Percentiles rank a stretch among this genome's conserved stretches.
phyloP scores from a whole-genome alignment of 2,888 invertebrate genomes.

The Platerodrilus igneus region DNA sequence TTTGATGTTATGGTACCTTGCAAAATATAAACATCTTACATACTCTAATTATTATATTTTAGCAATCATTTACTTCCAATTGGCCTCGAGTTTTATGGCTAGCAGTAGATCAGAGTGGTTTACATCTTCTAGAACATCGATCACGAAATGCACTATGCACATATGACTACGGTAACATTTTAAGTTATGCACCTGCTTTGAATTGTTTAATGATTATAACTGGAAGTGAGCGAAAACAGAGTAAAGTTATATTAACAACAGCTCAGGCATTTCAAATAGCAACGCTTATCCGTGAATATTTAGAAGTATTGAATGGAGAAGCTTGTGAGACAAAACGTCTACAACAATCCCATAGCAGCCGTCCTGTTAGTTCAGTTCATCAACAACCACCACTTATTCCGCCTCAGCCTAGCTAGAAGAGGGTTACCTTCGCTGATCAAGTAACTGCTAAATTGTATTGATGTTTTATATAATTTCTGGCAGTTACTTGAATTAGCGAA shows the following conservation, averaged over 20 bases:
- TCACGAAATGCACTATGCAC: constrained; percentile 85
- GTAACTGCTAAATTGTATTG: constrained; percentile 35
- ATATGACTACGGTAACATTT: constrained; percentile 83
- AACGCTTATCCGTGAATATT: constrained; percentile 85
- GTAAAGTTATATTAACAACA: constrained; percentile 85
- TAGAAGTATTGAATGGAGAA: constrained; percentile 53
- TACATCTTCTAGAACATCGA: constrained; percentile 84
- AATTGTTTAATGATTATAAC: constrained; percentile 93
- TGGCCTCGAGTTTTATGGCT: constrained; percentile 92
- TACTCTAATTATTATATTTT: constrained; percentile 31
- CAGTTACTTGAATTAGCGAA: constrained; percentile 15
- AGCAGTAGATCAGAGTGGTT: constrained; percentile 87
- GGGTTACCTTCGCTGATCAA: constrained; percentile 49
- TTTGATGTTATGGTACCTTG: constrained; percentile 87
- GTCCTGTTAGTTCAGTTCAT: constrained; percentile 49
- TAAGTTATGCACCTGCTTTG: constrained; percentile 87
- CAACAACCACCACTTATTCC: constrained; percentile 56
- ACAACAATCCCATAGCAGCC: constrained; percentile 40
- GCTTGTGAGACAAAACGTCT: constrained; percentile 38
- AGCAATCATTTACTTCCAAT: constrained; percentile 95
- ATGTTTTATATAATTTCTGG: constrained; percentile 8
- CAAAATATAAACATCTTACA: constrained; percentile 1
- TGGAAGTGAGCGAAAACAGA: constrained; percentile 84
- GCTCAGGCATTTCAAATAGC: constrained; percentile 92
- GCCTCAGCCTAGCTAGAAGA: constrained; percentile 56